Evolutionary conservation across 2,888 invertebrate genomes (phyloP).

Genomic region (Drosophila dives): DNA sequence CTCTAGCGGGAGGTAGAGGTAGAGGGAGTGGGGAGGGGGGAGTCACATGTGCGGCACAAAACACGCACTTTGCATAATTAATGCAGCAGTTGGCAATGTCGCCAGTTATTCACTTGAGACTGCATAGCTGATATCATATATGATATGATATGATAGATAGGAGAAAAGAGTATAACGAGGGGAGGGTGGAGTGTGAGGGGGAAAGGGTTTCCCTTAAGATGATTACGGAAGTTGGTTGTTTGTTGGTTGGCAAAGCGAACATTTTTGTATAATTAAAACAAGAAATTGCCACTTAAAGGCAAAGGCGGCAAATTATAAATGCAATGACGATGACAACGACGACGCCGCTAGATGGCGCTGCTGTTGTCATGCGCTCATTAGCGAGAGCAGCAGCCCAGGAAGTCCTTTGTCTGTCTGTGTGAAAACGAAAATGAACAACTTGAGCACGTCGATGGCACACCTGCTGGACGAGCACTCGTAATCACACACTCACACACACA

Average conservation of each 20-base stretch:
- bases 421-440: slow-evolving; percentile 56
- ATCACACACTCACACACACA: slow-evolving; percentile 19
- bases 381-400: slow-evolving; percentile 47
- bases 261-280: slow-evolving; percentile 73
- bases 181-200: neutral
- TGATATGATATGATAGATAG: neutral
- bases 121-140: slow-evolving; percentile 6
- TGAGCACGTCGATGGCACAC: slow-evolving; percentile 71
- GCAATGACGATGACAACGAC: slow-evolving; percentile 8
- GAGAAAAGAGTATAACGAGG: neutral
- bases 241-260: slow-evolving; percentile 41
- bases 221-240: slow-evolving; percentile 35
- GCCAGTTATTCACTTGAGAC: slow-evolving; percentile 74
- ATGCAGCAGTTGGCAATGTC: slow-evolving; percentile 68
- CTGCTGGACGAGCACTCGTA: slow-evolving; percentile 26
- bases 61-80: slow-evolving; percentile 77
- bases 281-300: slow-evolving; percentile 77
- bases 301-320: slow-evolving; percentile 49
- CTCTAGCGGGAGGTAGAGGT: neutral
- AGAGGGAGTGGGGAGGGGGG: neutral
- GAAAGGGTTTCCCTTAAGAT: slow-evolving; percentile 1
- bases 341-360: slow-evolving; percentile 50
- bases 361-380: slow-evolving; percentile 70
- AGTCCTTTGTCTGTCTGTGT: slow-evolving; percentile 56
- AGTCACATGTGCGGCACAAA: slow-evolving; percentile 42